Percentiles rank a stretch among this genome's conserved stretches.
Conservation (phyloP, 2,888 invertebrate genomes). For the Dasysyrphus albostriatus region DNA sequence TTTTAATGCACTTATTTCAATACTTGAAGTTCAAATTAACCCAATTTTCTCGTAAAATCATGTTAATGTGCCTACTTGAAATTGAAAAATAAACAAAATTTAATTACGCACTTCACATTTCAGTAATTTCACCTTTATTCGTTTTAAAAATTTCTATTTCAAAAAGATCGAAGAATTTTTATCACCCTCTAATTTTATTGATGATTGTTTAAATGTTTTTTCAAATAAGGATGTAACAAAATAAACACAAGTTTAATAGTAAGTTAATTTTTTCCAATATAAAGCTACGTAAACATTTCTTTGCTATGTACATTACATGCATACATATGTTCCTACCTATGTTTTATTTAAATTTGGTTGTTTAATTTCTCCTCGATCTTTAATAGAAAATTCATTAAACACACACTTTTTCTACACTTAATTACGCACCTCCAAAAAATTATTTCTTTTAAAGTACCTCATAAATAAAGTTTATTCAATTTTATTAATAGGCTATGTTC, state of each 20-base stretch:
- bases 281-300: too few relatives aligned
- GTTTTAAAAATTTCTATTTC: not conserved
- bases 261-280: not conserved
- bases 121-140: not conserved
- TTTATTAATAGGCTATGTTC: not conserved
- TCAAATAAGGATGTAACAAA: not conserved
- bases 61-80: too few relatives aligned
- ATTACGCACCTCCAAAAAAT: not conserved
- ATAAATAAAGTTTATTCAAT: slow-evolving; percentile 22
- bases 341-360: not conserved
- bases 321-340: too few relatives aligned
- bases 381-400: not conserved
- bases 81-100: not conserved
- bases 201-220: slow-evolving; percentile 2
- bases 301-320: too few relatives aligned
- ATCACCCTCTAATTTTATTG: not conserved
- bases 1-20: not conserved
- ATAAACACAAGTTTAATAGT: not conserved
- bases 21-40: not conserved
- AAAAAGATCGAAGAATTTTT: not conserved
- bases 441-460: slow-evolving; percentile 1
- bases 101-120: not conserved
- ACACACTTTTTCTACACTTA: not conserved
- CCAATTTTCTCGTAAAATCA: not conserved
- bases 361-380: not conserved